These are phyloP conservation scores for Lucilia sericata DNA, from an alignment of 1,140 invertebrate genomes.

Conservation along the genomic window DNA sequence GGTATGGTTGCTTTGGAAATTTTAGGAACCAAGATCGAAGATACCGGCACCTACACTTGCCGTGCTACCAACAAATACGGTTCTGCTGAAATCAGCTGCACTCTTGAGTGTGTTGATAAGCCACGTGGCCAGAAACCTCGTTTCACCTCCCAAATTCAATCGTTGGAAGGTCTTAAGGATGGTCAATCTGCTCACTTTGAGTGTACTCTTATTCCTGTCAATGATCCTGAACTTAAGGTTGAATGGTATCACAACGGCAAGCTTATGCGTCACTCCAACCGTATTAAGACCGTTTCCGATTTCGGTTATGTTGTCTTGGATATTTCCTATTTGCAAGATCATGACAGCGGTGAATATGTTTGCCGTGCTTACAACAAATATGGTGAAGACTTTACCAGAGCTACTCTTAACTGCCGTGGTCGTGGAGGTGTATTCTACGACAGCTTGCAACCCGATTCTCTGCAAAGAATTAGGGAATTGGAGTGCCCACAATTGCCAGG, in stretches of 20 bases:
- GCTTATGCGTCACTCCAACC: slow-evolving; percentile 86
- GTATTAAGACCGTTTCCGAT: slow-evolving; percentile 94
- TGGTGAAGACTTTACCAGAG: slow-evolving; percentile 88
- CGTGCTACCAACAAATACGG: slow-evolving; percentile 90
- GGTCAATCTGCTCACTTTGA: slow-evolving; percentile 94
- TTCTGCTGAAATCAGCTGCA: slow-evolving; percentile 85
- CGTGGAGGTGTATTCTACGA: slow-evolving; percentile 92
- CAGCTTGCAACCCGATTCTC: slow-evolving; percentile 92
- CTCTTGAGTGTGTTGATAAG: slow-evolving; percentile 86
- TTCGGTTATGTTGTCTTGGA: slow-evolving; percentile 97
- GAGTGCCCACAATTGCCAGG: slow-evolving; percentile 77
- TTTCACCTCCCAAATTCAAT: slow-evolving; percentile 90
- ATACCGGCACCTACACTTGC: slow-evolving; percentile 89
- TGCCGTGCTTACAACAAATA: slow-evolving; percentile 91
- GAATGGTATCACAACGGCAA: slow-evolving; percentile 97
- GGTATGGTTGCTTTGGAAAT: slow-evolving; percentile 96
- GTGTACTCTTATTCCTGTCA: slow-evolving; percentile 90
- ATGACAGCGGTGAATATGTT: slow-evolving; percentile 93
- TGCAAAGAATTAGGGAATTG: slow-evolving; percentile 89
- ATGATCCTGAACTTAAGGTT: slow-evolving; percentile 92
- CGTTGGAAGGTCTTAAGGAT: slow-evolving; percentile 87
- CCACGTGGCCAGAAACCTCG: slow-evolving; percentile 86
- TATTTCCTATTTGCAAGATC: slow-evolving; percentile 92
- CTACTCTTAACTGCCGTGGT: slow-evolving; percentile 84
- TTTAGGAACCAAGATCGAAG: slow-evolving; percentile 87